These are phyloP conservation scores for Rousettus madagascariensis DNA, from an alignment of 2,797 vertebrate species.

Conservation along the genomic window DNA sequence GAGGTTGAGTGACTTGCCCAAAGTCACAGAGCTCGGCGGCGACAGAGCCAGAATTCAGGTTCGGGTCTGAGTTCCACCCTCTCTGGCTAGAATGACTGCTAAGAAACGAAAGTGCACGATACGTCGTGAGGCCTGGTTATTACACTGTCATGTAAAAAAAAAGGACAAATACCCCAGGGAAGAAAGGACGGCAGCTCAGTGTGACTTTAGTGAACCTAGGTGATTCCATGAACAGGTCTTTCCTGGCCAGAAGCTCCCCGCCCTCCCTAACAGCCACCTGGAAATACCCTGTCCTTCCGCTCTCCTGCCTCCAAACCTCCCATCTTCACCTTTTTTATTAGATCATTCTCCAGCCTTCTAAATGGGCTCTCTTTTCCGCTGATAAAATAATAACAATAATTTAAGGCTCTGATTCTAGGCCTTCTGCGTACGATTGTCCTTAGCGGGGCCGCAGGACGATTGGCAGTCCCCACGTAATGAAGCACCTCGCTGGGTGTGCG, in stretches of 20 bases:
- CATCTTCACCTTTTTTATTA: background rate
- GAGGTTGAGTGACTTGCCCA: background rate
- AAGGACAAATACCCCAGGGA: background rate
- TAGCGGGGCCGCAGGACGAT: background rate
- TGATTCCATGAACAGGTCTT: background rate
- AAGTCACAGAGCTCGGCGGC: background rate
- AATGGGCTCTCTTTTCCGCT: background rate
- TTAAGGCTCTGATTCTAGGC: background rate
- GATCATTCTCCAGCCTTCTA: background rate
- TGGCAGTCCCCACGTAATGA: accelerated
- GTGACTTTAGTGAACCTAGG: background rate
- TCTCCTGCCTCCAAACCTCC: background rate
- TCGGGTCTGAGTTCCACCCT: background rate
- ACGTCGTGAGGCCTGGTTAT: background rate
- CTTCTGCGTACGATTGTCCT: background rate
- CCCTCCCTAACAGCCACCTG: background rate
- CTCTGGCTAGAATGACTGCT: background rate
- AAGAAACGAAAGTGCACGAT: background rate
- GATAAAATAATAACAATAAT: background rate
- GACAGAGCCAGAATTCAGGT: background rate
- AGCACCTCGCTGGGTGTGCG: background rate
- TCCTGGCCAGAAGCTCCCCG: background rate
- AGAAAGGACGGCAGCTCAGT: background rate
- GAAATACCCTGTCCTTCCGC: background rate
- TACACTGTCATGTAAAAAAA: background rate